These are phyloP conservation scores for Lampris incognitus DNA, from an alignment of 2,113 vertebrate genomes.

Conservation along the genomic window DNA sequence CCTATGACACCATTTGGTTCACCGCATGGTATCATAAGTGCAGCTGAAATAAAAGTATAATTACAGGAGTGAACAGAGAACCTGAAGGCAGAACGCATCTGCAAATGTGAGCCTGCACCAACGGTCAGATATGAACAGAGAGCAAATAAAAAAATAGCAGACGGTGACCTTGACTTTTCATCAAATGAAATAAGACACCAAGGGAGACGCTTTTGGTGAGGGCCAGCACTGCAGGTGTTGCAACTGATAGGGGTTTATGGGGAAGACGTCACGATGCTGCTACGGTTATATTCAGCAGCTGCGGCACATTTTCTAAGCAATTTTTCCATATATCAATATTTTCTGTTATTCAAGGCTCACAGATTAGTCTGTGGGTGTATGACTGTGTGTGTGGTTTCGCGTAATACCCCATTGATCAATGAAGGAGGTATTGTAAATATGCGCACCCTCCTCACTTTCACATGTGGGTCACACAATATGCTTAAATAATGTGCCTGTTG, in stretches of 20 bases:
- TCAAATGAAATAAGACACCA: constrained; percentile 10
- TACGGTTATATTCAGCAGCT: constrained; percentile 30
- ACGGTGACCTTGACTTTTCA: constrained; percentile 34
- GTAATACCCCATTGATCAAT: no score
- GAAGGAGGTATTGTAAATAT: no score
- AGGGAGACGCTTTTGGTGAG: constrained; percentile 5
- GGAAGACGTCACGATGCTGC: neutral
- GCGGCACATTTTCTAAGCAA: constrained; percentile 20
- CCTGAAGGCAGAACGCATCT: constrained; percentile 1
- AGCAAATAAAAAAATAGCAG: constrained; percentile 10
- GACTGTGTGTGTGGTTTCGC: neutral
- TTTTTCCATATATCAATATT: neutral
- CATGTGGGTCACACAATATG: no score
- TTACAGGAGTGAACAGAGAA: constrained; percentile 22
- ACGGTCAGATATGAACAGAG: constrained; percentile 18
- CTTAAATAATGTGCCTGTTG: no score
- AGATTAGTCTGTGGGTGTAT: neutral
- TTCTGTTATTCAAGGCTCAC: neutral
- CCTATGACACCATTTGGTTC: constrained; percentile 19
- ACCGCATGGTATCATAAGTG: no score
- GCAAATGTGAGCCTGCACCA: constrained; percentile 2
- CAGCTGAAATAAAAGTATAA: constrained; percentile 18
- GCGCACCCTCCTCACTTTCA: no score
- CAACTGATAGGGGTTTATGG: constrained; percentile 29
- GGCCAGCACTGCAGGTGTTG: neutral